Base-by-base conservation (phyloP, 2,888 invertebrate species). In the Halocaridina rubra region DNA sequence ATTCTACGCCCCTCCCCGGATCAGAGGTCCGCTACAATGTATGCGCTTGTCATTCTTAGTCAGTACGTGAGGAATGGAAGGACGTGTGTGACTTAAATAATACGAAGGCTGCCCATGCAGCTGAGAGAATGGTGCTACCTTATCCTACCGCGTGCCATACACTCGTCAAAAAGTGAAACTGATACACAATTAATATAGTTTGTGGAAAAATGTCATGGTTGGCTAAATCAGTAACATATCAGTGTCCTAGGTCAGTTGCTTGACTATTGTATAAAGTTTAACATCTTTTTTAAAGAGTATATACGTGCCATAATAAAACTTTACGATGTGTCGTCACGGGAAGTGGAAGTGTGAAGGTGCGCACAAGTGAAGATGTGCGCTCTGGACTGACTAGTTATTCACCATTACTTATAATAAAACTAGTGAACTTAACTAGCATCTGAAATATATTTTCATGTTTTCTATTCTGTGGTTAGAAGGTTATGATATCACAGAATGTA, bases 1-100 rank as follows among this genome's bases (percentile, higher is more conserved):
- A 84, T 61, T 78, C 27, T 61, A 72, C 33, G 59, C 82, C 74
- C n/a, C n/a, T n/a, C n/a, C 82, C 82, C 39, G 82, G 82, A 84
- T 84, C 82, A 84, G 78, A 77, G 77, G 82, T 84, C 76, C 75
- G 77, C 82, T 77, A 84, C 78, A 84, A 84, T 84, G 82, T 84
- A 84, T 84, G 82, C 82, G 82, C 82, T 84, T 84, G 82, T 84
- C 82, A 84, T 78, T 84, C 82, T 84, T 84, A 84, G 82, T 84
- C 82, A 84, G 80, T 78, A 71, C 71, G 78, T 53, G 78, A 78
- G 78, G 78, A 78, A 30, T 72, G 78, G 72, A 61, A 71, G 78
- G 64, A 61, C n/a, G 32, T 53, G 69, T 77, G 76, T 39, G 76
- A 77, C 29, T 19, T 61, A 59, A 29, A 27, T 30, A 30, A 32